Evolutionary conservation across 2,797 vertebrate genomes (phyloP).

Genomic region (Falco naumanni): DNA sequence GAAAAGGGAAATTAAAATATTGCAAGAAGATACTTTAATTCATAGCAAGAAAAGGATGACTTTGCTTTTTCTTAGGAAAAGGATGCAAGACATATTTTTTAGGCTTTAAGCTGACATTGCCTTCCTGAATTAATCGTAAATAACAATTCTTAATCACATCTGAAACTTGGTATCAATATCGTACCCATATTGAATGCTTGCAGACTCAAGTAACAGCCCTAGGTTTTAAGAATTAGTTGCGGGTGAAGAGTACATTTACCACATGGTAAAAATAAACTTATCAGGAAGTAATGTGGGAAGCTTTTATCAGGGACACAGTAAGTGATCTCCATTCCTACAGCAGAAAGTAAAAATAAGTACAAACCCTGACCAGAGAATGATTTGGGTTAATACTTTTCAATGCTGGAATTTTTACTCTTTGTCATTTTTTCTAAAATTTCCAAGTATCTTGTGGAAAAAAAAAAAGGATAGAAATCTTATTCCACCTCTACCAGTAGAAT

Average conservation of each 20-base stretch:
- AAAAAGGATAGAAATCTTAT: not conserved
- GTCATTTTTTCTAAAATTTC: not conserved
- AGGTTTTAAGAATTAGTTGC: constrained; percentile 22
- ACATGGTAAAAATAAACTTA: constrained; percentile 28
- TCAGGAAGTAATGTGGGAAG: not conserved
- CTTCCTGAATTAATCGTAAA: constrained; percentile 31
- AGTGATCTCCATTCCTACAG: not conserved
- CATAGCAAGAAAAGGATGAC: not conserved
- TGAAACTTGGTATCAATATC: constrained; percentile 16
- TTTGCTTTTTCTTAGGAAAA: not conserved
- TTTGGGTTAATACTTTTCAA: not conserved
- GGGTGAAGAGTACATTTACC: not conserved
- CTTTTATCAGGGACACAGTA: not conserved
- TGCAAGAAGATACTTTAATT: not conserved
- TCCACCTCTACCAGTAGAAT: not conserved
- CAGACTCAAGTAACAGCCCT: not conserved
- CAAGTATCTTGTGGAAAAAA: not conserved
- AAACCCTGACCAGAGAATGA: not conserved
- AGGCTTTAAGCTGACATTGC: constrained; percentile 29
- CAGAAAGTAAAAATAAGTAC: not conserved
- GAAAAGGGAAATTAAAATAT: not conserved
- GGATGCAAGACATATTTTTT: not conserved
- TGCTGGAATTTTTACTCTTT: not conserved
- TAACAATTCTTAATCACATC: constrained; percentile 25
- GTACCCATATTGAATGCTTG: not conserved